These are phyloP conservation scores for Macroteleia sp. DNA, from an alignment of 2,888 invertebrate genomes.

Conservation along the genomic window DNA sequence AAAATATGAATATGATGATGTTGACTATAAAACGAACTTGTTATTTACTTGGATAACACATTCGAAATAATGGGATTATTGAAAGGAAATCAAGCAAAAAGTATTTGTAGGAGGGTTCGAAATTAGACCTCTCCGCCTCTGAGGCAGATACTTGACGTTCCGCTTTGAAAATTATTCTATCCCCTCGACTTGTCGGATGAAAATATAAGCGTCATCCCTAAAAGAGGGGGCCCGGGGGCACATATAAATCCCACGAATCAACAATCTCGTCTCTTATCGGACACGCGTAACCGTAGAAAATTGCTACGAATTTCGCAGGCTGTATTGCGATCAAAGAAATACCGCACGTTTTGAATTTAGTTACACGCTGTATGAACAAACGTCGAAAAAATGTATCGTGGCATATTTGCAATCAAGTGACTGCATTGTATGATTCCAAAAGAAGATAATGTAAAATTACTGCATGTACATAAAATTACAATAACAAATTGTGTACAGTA, in stretches of 20 bases:
- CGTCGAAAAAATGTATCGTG: too few species aligned
- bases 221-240: constrained; percentile 53
- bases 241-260: constrained; percentile 55
- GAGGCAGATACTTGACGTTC: constrained; percentile 53
- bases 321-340: constrained; percentile 30
- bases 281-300: constrained; percentile 53
- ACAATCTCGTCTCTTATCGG: constrained; percentile 51
- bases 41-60: constrained; percentile 10
- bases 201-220: constrained; percentile 42
- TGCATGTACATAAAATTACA: too few species aligned
- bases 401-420: background rate
- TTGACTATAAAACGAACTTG: too few species aligned
- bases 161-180: constrained; percentile 53
- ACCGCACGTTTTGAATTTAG: constrained; percentile 30
- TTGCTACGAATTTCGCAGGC: constrained; percentile 36
- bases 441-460: too few species aligned
- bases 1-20: too few species aligned
- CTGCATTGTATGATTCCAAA: background rate
- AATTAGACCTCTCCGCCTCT: constrained; percentile 45
- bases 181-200: constrained; percentile 46
- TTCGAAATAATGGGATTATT: constrained; percentile 39
- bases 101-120: constrained; percentile 48
- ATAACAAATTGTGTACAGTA: too few species aligned
- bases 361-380: constrained; percentile 9
- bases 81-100: constrained; percentile 36